Percentiles rank a stretch among this genome's conserved stretches.
phyloP scores from a whole-genome alignment of 1,140 invertebrate genomes.

The Helicoverpa armigera region DNA sequence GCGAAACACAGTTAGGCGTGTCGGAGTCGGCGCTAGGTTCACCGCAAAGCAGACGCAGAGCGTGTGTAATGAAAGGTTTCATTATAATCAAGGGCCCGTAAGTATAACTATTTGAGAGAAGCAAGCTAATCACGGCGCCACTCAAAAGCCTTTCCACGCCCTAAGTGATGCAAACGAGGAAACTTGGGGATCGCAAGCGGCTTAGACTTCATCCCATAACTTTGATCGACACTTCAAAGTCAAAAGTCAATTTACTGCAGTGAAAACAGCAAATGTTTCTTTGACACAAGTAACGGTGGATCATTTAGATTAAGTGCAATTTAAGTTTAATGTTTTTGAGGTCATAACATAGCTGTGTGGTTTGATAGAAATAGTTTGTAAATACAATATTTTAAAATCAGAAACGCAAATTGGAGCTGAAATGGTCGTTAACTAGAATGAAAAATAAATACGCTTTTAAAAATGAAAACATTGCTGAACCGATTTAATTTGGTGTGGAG shows the following conservation, averaged over 20 bases:
- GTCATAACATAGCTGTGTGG: no score
- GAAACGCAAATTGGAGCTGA: no score
- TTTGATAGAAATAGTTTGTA: no score
- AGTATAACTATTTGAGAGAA: conserved; percentile 54
- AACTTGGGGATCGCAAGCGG: conserved; percentile 76
- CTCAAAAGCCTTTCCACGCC: conserved; percentile 73
- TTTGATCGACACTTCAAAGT: conserved; percentile 80
- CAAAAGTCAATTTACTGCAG: conserved; percentile 68
- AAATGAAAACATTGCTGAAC: no score
- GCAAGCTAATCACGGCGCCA: conserved; percentile 63
- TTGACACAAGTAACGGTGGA: neutral
- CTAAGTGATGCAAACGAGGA: conserved; percentile 80
- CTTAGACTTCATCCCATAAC: conserved; percentile 75
- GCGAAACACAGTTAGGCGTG: conserved; percentile 33
- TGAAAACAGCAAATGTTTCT: conserved; percentile 38
- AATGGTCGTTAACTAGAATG: no score
- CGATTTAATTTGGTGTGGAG: no score
- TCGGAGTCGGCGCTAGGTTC: neutral
- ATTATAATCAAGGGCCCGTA: conserved; percentile 52
- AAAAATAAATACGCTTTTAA: no score
- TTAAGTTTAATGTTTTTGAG: no score
- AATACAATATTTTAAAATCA: no score
- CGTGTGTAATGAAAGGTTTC: conserved; percentile 50
- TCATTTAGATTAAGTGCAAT: no score
- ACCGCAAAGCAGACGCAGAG: conserved; percentile 21